phyloP scores from a whole-genome alignment of 2,797 vertebrate genomes.

The Octomys mimax region DNA sequence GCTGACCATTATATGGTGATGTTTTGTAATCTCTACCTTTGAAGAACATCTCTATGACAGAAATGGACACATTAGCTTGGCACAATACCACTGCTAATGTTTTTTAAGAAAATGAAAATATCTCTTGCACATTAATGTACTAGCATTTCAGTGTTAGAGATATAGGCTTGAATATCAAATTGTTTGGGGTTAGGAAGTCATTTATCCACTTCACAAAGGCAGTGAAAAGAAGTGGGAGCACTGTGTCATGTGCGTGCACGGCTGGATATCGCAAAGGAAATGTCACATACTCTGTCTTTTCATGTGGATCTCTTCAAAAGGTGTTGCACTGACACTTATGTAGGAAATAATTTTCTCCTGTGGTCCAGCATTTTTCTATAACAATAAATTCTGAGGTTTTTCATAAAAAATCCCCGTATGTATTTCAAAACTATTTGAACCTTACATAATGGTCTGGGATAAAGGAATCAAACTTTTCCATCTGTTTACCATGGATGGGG shows the following conservation, averaged over 20 bases:
- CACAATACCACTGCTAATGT: constrained; percentile 23
- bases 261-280: neutral
- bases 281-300: neutral
- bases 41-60: neutral
- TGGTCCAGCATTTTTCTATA: neutral
- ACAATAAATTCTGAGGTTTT: constrained; percentile 2
- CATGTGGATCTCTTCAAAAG: neutral
- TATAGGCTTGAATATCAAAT: constrained; percentile 65
- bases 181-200: constrained; percentile 15
- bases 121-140: constrained; percentile 34
- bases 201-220: constrained; percentile 73
- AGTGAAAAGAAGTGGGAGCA: constrained; percentile 60
- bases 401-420: neutral
- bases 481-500: neutral
- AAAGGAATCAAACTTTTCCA: neutral
- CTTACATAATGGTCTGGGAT: constrained; percentile 23
- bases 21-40: constrained; percentile 74
- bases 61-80: constrained; percentile 50
- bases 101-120: constrained; percentile 36
- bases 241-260: constrained; percentile 30
- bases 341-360: neutral
- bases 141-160: constrained; percentile 70
- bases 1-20: constrained; percentile 61
- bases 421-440: constrained; percentile 2
- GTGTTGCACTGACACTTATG: neutral